Conservation (phyloP, 2,888 invertebrate genomes). For the Cyclophora punctaria region DNA sequence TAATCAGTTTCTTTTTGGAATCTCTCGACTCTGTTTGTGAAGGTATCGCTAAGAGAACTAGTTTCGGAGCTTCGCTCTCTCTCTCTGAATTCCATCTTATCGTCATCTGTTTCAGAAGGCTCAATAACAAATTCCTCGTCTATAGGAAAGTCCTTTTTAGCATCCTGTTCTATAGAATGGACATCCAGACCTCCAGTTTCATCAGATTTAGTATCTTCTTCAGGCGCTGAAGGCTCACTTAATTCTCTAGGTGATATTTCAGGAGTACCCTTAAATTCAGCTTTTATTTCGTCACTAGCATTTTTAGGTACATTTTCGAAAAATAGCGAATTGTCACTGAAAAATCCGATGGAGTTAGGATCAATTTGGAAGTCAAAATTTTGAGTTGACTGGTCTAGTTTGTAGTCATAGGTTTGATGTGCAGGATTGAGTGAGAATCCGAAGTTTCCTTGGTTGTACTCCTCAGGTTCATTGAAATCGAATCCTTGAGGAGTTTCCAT, state of each 20-base stretch:
- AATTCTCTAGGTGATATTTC: conserved; percentile 37
- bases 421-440: background rate
- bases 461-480: background rate
- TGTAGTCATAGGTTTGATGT: conserved; percentile 31
- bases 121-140: conserved; percentile 59
- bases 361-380: conserved; percentile 36
- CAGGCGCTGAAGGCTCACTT: conserved; percentile 49
- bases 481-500: too few relatives aligned
- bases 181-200: conserved; percentile 55
- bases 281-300: conserved; percentile 56
- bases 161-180: conserved; percentile 61
- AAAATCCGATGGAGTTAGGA: conserved; percentile 35
- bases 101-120: conserved; percentile 57
- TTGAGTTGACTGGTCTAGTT: conserved; percentile 25
- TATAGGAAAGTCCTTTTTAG: conserved; percentile 58
- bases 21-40: conserved; percentile 56
- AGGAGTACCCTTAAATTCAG: conserved; percentile 41
- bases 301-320: conserved; percentile 45
- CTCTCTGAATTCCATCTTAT: conserved; percentile 49
- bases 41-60: conserved; percentile 38
- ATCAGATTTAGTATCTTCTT: conserved; percentile 54
- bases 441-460: background rate
- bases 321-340: conserved; percentile 37
- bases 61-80: conserved; percentile 36
- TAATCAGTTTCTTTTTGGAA: conserved; percentile 34